Evolutionary conservation across 2,888 invertebrate species (phyloP), one percentile per base, ranked within the genome.

Genomic region (Drosophila fulvimacula): DNA sequence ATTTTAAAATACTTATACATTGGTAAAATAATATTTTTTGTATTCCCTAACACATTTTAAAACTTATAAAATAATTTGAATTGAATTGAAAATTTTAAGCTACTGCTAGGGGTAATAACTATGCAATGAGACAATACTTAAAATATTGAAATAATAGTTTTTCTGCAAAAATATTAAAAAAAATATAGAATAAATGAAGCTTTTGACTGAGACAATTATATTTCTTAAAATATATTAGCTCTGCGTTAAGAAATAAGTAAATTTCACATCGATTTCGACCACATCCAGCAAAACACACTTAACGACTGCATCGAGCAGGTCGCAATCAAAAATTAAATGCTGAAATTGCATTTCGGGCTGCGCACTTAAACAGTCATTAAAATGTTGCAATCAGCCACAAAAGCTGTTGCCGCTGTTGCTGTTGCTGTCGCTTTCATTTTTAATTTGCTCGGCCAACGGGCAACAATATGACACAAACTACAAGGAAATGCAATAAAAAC

Each of bases 401-500:
- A 76, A 62, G 61, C 56, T 79, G 27, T 30, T 30, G 79, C 75
- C 65, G 76, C 65, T 66, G 73, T 60, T 64, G 53, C 48, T 44
- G 65, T 55, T 32, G 63, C 63, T 62, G 82, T 32, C 41, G 72
- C 69, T 49, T 38, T 65, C 71, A 74, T 81, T 79, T 83, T 79
- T 80, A 77, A 82, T 80, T 84, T 79, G 67, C 66, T 60, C 63
- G 73, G 62, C 71, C 83, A 71, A 27, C 76, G 74, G 74, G 55
- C 80, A 82, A 83, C 85, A 83, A 83, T 84, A 83, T 84, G 85
- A 71, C 81, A 75, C 82, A 83, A 83, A 83, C 84, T 83, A 82
- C 82, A 84, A 81, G 85, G 77, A 81, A 83, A 82, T 83, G 84
- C 70, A 80, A 83, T 83, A 76, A 82, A 80, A 75, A 72, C 64